Percentiles rank a stretch among this genome's conserved stretches.
phyloP scores from a whole-genome alignment of 2,797 vertebrate species.

The Onychomys torridus region DNA sequence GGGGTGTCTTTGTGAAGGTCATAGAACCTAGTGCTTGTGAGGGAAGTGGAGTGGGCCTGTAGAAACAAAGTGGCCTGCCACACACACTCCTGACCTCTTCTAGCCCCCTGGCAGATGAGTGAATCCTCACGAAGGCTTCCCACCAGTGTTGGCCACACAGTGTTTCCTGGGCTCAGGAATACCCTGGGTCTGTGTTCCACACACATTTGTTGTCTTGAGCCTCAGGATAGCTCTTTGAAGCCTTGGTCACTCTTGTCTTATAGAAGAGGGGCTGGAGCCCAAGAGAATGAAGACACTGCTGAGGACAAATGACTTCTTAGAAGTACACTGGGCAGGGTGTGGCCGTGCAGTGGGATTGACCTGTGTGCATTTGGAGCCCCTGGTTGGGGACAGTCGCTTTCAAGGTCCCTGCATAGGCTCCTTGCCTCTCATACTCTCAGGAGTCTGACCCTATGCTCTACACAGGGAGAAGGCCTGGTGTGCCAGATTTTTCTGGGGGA shows the following conservation, averaged over 20 bases:
- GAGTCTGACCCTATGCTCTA: background rate
- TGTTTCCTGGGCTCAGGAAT: fast-evolving
- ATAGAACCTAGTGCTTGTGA: background rate
- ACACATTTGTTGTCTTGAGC: background rate
- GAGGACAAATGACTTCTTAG: background rate
- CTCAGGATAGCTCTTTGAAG: fast-evolving
- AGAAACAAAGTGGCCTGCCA: background rate
- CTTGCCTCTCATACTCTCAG: background rate
- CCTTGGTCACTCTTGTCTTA: background rate
- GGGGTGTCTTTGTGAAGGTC: background rate
- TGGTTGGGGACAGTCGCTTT: fast-evolving
- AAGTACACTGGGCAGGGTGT: background rate
- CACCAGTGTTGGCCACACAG: fast-evolving
- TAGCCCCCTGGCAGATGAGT: background rate
- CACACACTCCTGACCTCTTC: background rate
- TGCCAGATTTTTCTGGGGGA: background rate
- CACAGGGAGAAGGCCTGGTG: background rate
- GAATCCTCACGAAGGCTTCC: background rate
- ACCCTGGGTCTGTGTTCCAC: background rate
- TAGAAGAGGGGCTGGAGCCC: background rate
- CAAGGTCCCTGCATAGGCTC: background rate
- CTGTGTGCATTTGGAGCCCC: background rate
- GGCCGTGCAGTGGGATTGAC: fast-evolving
- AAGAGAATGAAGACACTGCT: background rate
- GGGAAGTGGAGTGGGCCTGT: background rate